Conservation (phyloP, 1,140 invertebrate species). For the Aphaenogaster floridana region DNA sequence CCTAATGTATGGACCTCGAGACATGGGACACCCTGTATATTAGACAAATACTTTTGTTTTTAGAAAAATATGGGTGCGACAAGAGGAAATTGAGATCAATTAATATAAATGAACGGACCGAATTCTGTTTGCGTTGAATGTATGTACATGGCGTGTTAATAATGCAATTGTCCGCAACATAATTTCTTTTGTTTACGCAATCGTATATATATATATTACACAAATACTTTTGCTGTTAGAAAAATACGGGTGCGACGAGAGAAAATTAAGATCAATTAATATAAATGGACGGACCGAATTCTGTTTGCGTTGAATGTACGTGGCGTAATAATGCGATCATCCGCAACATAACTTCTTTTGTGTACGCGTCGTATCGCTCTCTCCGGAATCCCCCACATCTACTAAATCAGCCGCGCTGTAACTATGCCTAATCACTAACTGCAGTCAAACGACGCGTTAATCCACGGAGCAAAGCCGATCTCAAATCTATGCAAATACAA, state of each 20-base stretch:
- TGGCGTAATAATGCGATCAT: not conserved
- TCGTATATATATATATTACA: not conserved
- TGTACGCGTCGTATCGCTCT: not conserved
- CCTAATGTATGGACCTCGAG: too few relatives aligned
- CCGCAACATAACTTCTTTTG: slow-evolving; percentile 38
- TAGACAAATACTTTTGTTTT: not conserved
- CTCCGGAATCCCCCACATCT: slow-evolving; percentile 18
- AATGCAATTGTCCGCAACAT: not conserved
- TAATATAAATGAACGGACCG: not conserved
- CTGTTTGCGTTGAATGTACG: not conserved
- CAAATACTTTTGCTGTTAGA: not conserved
- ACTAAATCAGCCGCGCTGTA: slow-evolving; percentile 56
- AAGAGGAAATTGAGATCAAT: not conserved
- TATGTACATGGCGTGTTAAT: not conserved
- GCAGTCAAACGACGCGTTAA: slow-evolving; percentile 77
- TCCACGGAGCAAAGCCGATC: slow-evolving; percentile 80
- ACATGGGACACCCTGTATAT: not conserved
- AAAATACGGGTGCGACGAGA: not conserved
- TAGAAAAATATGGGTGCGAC: not conserved
- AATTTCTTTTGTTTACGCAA: slow-evolving; percentile 40
- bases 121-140: not conserved
- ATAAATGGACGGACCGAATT: not conserved
- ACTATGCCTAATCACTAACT: slow-evolving; percentile 79
- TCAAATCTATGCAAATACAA: slow-evolving; percentile 84
- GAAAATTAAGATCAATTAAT: not conserved